Evolutionary conservation across 2,797 vertebrate species (phyloP).

Genomic region (Nasua narica): DNA sequence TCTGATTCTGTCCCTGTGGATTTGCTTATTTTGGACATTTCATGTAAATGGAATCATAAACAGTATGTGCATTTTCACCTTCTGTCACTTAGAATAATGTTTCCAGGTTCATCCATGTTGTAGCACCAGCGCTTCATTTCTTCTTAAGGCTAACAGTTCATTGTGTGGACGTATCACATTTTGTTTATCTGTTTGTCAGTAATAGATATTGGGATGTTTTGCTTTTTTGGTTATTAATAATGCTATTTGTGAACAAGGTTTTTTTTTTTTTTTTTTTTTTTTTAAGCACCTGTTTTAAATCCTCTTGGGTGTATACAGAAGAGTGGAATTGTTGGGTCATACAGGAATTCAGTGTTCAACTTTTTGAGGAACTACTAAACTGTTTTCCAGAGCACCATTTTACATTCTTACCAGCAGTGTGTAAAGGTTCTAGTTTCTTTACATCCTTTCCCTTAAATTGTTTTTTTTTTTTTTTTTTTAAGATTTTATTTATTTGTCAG

Average conservation of each 20-base stretch:
- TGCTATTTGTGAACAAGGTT: not conserved
- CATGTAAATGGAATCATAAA: not conserved
- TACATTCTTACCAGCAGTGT: not conserved
- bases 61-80: not conserved
- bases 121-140: not conserved
- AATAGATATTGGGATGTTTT: not conserved
- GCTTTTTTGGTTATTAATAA: not conserved
- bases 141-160: not conserved
- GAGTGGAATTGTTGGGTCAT: not conserved
- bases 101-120: not conserved
- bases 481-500: too few species aligned
- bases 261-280: not conserved
- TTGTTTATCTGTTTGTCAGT: not conserved
- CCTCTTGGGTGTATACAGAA: not conserved
- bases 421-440: not conserved
- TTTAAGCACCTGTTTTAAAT: not conserved
- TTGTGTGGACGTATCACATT: not conserved
- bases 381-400: not conserved
- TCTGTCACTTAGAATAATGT: not conserved
- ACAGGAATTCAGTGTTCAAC: not conserved
- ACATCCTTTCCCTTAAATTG: not conserved
- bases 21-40: not conserved
- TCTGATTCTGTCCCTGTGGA: not conserved
- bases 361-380: not conserved
- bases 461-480: too few species aligned